These are phyloP conservation scores for Amphimallon solstitiale DNA, from an alignment of 2,888 invertebrate species.

Conservation along the genomic window DNA sequence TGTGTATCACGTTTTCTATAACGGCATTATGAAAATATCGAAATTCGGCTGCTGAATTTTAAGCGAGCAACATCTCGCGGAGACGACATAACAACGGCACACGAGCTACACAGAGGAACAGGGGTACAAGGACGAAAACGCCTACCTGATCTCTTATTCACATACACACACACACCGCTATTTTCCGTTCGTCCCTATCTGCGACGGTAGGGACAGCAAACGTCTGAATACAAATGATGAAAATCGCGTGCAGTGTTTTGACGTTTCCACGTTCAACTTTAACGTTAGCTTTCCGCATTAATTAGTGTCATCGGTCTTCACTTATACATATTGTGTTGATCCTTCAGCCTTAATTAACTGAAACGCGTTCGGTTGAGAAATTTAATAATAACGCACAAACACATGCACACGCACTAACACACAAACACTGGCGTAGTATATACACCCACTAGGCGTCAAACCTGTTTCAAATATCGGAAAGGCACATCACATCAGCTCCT, in stretches of 20 bases:
- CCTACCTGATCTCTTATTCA: too few species aligned
- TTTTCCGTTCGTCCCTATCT: too few species aligned
- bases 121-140: too few species aligned
- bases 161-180: too few species aligned
- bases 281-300: constrained; percentile 50
- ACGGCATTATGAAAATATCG: constrained; percentile 30
- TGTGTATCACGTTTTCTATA: constrained; percentile 25
- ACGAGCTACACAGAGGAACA: too few species aligned
- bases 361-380: constrained; percentile 42
- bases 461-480: too few species aligned
- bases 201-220: background rate
- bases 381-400: constrained; percentile 35
- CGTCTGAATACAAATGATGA: constrained; percentile 33
- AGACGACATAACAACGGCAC: too few species aligned
- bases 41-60: constrained; percentile 10
- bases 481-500: too few species aligned
- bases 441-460: too few species aligned
- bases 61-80: background rate
- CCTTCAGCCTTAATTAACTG: constrained; percentile 47
- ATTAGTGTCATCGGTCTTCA: constrained; percentile 50
- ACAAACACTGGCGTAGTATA: too few species aligned
- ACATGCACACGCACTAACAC: too few species aligned
- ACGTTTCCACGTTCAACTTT: constrained; percentile 47
- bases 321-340: constrained; percentile 43
- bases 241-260: constrained; percentile 50